These are phyloP conservation scores for Drosophila kanapiae DNA, from an alignment of 1,140 invertebrate species.

Conservation along the genomic window DNA sequence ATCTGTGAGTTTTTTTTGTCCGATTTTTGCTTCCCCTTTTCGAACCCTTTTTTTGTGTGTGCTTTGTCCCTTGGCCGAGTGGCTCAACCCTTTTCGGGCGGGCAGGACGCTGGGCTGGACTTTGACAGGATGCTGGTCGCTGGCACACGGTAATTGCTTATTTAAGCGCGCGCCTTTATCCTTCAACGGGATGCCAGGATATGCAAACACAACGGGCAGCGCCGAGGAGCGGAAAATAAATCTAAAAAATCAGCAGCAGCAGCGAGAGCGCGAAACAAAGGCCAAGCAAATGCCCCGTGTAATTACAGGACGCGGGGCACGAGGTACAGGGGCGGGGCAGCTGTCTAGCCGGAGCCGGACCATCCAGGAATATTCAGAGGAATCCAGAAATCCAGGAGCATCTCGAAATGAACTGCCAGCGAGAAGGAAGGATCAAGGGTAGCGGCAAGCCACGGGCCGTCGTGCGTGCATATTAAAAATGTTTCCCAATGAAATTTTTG, in stretches of 20 bases:
- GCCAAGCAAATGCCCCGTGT: slow-evolving; percentile 77
- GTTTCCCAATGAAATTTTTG: slow-evolving; percentile 62
- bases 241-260: slow-evolving; percentile 26
- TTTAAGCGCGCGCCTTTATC: slow-evolving; percentile 80
- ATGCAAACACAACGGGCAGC: slow-evolving; percentile 35
- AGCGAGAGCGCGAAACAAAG: slow-evolving; percentile 53
- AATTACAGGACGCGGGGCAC: slow-evolving; percentile 56
- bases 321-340: slow-evolving; percentile 46
- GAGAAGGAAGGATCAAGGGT: slow-evolving; percentile 19
- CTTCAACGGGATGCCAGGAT: slow-evolving; percentile 70
- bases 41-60: slow-evolving; percentile 42
- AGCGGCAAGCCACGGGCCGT: slow-evolving; percentile 43
- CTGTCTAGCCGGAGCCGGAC: slow-evolving; percentile 66
- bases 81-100: slow-evolving; percentile 55
- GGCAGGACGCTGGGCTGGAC: slow-evolving; percentile 69
- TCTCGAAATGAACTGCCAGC: slow-evolving; percentile 65
- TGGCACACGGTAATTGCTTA: slow-evolving; percentile 80
- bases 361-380: slow-evolving; percentile 30
- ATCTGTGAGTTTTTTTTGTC: slow-evolving; percentile 30
- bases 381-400: slow-evolving; percentile 36
- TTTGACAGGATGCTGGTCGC: slow-evolving; percentile 74
- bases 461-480: slow-evolving; percentile 83
- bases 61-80: slow-evolving; percentile 52
- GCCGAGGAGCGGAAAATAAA: slow-evolving; percentile 25
- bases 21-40: slow-evolving; percentile 45